Evolutionary conservation across 2,113 vertebrate genomes (phyloP).

Genomic region (Furnarius figulus): DNA sequence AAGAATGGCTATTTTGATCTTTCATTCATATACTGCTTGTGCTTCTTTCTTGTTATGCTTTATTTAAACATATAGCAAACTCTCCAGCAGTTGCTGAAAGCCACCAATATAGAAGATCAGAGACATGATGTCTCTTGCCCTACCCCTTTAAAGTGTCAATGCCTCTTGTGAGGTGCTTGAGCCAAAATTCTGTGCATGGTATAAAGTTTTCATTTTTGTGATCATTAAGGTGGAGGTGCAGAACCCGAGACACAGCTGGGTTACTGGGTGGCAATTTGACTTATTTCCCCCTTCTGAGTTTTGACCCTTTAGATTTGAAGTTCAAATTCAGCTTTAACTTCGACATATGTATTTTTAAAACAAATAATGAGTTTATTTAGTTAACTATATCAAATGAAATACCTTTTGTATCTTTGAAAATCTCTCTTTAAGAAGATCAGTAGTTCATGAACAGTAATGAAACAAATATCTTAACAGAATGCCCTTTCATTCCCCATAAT

Average conservation of each 20-base stretch:
- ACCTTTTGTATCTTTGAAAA: conserved; percentile 12
- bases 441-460: background rate
- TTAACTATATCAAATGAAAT: conserved; percentile 35
- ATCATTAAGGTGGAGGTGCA: background rate
- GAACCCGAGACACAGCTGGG: background rate
- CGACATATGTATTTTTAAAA: background rate
- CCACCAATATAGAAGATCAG: background rate
- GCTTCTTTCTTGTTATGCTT: background rate
- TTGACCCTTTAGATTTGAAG: conserved; percentile 9
- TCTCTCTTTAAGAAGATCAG: background rate
- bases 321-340: conserved; percentile 21
- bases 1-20: background rate
- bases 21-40: background rate
- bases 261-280: background rate
- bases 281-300: background rate
- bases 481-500: conserved; percentile 41
- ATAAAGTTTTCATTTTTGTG: background rate
- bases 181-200: background rate
- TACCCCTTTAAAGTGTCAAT: background rate
- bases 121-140: background rate
- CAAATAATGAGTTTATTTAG: conserved; percentile 13
- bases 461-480: conserved; percentile 45
- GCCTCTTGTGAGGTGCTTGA: background rate
- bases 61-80: background rate
- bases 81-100: background rate